Evolutionary conservation across 2,113 vertebrate genomes (phyloP).

Genomic region (Mustelus asterias): DNA sequence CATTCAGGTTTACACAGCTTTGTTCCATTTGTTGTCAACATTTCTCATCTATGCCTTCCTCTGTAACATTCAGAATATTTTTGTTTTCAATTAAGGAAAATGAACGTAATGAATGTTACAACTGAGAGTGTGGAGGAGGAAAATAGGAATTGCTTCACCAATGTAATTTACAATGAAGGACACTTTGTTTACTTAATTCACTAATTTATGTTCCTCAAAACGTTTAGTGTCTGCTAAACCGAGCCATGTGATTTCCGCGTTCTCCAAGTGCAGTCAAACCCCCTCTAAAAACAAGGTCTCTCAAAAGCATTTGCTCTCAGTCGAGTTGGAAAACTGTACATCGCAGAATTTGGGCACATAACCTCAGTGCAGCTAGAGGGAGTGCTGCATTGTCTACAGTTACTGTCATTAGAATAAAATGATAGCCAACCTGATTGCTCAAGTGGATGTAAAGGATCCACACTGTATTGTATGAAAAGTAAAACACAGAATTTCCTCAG

Average conservation of each 20-base stretch:
- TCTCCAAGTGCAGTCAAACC: not conserved
- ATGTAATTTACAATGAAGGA: not conserved
- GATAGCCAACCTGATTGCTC: not conserved
- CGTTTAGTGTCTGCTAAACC: not conserved
- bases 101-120: not conserved
- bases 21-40: not conserved
- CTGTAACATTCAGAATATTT: not conserved
- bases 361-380: not conserved
- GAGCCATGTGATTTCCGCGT: not conserved
- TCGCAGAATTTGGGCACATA: not conserved
- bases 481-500: not conserved
- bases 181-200: not conserved
- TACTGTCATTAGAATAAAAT: not conserved
- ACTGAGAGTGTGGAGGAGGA: not conserved
- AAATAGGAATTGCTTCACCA: not conserved
- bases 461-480: not conserved
- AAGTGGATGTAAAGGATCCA: not conserved
- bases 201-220: not conserved
- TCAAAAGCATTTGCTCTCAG: not conserved
- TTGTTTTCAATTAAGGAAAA: not conserved
- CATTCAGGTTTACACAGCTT: constrained; percentile 20
- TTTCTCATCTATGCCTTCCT: not conserved
- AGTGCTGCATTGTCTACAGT: not conserved
- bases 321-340: not conserved
- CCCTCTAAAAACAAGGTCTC: not conserved